Evolutionary conservation across 2,888 invertebrate species (phyloP), one percentile per base, ranked within the genome.

Genomic region (Rhingia rostrata): DNA sequence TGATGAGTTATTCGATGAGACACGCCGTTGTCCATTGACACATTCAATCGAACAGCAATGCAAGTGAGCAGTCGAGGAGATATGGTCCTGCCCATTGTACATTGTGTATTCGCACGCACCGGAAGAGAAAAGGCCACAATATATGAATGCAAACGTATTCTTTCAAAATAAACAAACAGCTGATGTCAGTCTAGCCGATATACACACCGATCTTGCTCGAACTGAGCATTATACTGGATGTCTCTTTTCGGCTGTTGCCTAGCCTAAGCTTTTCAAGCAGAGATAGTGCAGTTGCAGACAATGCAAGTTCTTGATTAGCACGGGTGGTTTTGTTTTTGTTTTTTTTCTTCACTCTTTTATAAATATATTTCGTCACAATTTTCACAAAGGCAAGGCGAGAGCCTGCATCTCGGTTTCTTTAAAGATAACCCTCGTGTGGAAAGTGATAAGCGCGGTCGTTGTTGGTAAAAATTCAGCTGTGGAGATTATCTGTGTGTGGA

Each of bases 121-220:
- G 39, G 37, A 41, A 60, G 64, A 66, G 39, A 60, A 56, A 63
- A 51, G 30, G n/a, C n/a, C 30, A 66, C 35, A 45, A 12, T 47
- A 30, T 35, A 51, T n/a, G 61, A 33, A 12, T 33, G 32, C 14
- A 47, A 41, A 45, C 47, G 41, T 7, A 7, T 60, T 22, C 3
- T 41, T 60, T 41, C 51, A 22, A 9, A 10, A 53, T 30, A 22
- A 60, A 54, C 41, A 10, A 45, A 41, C 49, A 30, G 30, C 10
- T 22, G 22, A 22, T 22, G 22, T 22, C 2, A 2, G 22, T 30
- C 22, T 49, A 43, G 32, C 49, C 58, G 58, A 12, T 32, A 37
- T 69, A 51, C 77, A 64, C 45, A 79, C 79, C 79, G 67, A 79
- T 73, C 69, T 51, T 47, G 67, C 63, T 63, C 73, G 53, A 64